These are phyloP conservation scores for Trichopoda pennipes DNA, from an alignment of 2,888 invertebrate genomes.

Conservation along the genomic window DNA sequence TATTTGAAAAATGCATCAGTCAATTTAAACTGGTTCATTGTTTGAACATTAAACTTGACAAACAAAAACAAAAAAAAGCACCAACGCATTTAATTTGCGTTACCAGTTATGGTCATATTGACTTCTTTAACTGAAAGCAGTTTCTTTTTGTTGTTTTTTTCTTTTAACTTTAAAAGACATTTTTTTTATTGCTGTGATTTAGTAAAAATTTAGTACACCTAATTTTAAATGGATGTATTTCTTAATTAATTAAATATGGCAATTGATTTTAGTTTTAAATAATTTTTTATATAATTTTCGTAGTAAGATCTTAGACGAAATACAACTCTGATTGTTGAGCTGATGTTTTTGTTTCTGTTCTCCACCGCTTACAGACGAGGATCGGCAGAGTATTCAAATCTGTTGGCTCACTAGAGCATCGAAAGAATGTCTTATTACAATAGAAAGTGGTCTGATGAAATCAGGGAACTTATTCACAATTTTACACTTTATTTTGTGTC, in stretches of 20 bases:
- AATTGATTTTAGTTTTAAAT: neutral
- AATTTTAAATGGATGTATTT: neutral
- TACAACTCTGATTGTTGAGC: too few species aligned
- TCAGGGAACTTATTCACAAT: too few species aligned
- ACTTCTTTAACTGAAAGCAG: constrained; percentile 29
- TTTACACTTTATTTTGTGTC: too few species aligned
- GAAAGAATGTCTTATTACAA: too few species aligned
- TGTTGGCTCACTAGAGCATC: too few species aligned
- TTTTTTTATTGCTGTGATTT: constrained; percentile 13
- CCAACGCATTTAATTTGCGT: constrained; percentile 54
- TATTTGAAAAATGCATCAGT: constrained; percentile 41
- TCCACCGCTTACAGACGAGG: too few species aligned
- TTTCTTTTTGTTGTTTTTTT: constrained; percentile 11
- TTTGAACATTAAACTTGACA: constrained; percentile 38
- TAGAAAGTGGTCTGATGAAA: too few species aligned
- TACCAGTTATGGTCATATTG: constrained; percentile 38
- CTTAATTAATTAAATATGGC: neutral
- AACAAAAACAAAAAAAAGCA: constrained; percentile 4
- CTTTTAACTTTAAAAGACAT: constrained; percentile 1
- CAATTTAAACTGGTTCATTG: constrained; percentile 54
- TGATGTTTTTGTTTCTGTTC: too few species aligned
- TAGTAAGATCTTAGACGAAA: too few species aligned
- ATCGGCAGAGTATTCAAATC: too few species aligned
- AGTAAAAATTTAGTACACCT: constrained; percentile 1
- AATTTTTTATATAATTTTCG: too few species aligned